Evolutionary conservation across 2,888 invertebrate species (phyloP).

Genomic region (Lissocephala sabroskyi): DNA sequence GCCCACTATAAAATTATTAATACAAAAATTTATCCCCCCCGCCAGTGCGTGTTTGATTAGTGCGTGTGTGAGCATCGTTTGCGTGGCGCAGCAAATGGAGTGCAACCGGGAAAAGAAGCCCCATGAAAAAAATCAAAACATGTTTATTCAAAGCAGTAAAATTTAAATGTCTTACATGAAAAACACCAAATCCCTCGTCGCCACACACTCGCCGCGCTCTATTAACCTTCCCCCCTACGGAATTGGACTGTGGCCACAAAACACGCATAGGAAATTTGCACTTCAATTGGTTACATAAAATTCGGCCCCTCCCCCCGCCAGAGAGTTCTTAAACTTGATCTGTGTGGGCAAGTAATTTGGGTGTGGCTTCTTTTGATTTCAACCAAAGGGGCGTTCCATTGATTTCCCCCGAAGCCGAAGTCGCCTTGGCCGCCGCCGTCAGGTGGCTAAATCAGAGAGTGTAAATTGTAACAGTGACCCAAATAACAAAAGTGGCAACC

Average conservation of each 20-base stretch:
- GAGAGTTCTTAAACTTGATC: no score
- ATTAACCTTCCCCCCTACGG: conserved; percentile 41
- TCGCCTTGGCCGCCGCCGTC: no score
- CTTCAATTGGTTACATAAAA: conserved; percentile 64
- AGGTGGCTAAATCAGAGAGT: conserved; percentile 1
- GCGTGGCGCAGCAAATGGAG: conserved; percentile 25
- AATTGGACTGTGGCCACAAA: conserved; percentile 56
- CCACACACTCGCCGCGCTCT: conserved; percentile 39
- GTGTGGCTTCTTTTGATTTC: no score
- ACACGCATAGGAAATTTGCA: conserved; percentile 12
- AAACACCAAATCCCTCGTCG: not conserved
- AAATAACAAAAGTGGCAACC: conserved; percentile 56
- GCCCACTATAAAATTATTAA: no score
- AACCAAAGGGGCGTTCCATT: conserved; percentile 3
- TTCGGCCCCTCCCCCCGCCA: no score
- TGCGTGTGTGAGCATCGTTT: no score
- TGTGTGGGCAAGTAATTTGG: no score
- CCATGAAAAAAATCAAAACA: no score
- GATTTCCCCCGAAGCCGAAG: conserved; percentile 8
- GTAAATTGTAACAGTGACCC: conserved; percentile 66
- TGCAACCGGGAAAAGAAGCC: conserved; percentile 30
- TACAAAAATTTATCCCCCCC: no score
- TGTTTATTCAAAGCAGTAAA: conserved; percentile 41
- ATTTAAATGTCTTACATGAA: conserved; percentile 44
- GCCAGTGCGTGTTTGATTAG: no score